These are phyloP conservation scores for Cylloceria caligata DNA, from an alignment of 2,888 invertebrate species.

Conservation along the genomic window DNA sequence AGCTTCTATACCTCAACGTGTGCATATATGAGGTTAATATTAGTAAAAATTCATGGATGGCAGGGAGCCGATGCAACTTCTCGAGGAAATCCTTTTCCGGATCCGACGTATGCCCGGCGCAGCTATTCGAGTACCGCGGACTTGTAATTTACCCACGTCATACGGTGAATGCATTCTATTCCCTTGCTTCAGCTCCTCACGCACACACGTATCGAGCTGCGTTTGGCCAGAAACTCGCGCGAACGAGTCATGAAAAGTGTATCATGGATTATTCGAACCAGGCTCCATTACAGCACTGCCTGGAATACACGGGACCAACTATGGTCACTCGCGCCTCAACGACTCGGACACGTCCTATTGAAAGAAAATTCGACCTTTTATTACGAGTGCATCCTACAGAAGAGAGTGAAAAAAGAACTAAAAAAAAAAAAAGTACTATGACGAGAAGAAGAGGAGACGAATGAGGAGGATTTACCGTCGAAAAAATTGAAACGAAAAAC, in stretches of 20 bases:
- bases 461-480: constrained; percentile 4
- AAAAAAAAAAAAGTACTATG: constrained; percentile 31
- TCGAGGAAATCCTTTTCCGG: constrained; percentile 32
- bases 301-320: background rate
- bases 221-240: background rate
- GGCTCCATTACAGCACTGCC: background rate
- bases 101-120: constrained; percentile 7
- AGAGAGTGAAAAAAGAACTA: background rate
- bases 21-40: background rate
- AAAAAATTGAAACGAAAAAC: constrained; percentile 46
- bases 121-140: constrained; percentile 13
- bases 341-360: background rate
- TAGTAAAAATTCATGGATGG: constrained; percentile 10
- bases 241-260: constrained; percentile 6
- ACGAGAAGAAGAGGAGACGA: constrained; percentile 25
- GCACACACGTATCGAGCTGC: background rate
- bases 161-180: constrained; percentile 2
- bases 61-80: constrained; percentile 7
- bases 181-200: background rate
- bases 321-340: background rate
- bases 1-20: background rate
- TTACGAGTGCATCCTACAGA: background rate
- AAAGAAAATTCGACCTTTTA: constrained; percentile 27
- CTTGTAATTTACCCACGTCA: constrained; percentile 16
- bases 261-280: constrained; percentile 13